Conservation (phyloP, 2,797 vertebrate genomes). For the Australoheros facetus region DNA sequence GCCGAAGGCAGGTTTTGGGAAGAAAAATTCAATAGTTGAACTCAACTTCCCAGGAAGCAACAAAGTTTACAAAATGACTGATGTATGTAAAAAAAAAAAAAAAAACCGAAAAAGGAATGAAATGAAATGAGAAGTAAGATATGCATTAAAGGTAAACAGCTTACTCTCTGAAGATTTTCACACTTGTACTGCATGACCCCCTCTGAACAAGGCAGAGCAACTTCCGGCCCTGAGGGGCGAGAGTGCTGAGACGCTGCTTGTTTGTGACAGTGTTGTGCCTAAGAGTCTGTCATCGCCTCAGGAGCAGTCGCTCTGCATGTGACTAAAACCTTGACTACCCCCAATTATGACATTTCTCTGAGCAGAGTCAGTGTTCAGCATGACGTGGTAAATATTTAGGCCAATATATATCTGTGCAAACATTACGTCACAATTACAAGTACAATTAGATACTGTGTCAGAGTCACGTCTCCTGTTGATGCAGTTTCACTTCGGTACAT, state of each 20-base stretch:
- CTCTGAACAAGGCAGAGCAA: conserved; percentile 33
- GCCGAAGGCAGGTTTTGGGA: conserved; percentile 5
- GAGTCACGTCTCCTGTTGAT: not conserved
- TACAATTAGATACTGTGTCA: not conserved
- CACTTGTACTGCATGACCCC: conserved; percentile 42
- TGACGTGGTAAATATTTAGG: conserved; percentile 33
- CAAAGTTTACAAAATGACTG: conserved; percentile 3
- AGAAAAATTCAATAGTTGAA: conserved; percentile 21
- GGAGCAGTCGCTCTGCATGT: conserved; percentile 43
- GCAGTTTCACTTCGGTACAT: not conserved
- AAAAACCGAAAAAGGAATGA: not conserved
- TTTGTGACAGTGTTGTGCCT: conserved; percentile 57
- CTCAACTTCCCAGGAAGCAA: not conserved
- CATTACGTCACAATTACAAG: not conserved
- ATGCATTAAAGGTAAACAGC: conserved; percentile 55
- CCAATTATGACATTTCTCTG: conserved; percentile 38
- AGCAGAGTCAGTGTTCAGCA: conserved; percentile 20
- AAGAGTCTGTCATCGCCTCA: conserved; percentile 54
- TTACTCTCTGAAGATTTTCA: conserved; percentile 44
- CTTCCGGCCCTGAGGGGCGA: conserved; percentile 17
- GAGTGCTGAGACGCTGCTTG: conserved; percentile 45
- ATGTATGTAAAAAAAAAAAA: not conserved
- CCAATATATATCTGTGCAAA: not conserved
- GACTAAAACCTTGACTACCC: conserved; percentile 53
- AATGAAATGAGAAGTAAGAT: conserved; percentile 37